These are phyloP conservation scores for Labroides dimidiatus DNA, from an alignment of 2,797 vertebrate genomes.

Conservation along the genomic window DNA sequence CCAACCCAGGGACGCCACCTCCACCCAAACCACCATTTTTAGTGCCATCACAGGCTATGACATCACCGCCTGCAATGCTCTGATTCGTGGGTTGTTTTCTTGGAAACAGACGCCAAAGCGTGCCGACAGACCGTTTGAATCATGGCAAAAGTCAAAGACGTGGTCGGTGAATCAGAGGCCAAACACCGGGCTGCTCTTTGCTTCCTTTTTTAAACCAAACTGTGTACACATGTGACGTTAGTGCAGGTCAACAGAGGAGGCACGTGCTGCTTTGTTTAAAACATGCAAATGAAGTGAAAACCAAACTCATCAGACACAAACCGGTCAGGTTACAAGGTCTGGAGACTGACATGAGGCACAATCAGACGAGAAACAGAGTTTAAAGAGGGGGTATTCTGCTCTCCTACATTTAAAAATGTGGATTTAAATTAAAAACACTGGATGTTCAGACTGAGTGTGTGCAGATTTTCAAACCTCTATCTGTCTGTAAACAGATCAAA, in stretches of 20 bases:
- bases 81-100: slow-evolving; percentile 6
- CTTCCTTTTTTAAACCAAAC: not conserved
- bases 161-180: slow-evolving; percentile 1
- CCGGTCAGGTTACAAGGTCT: not conserved
- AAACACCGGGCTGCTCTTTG: not conserved
- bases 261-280: slow-evolving; percentile 13
- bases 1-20: not conserved
- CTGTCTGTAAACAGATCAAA: too few species aligned
- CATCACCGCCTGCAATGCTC: not conserved
- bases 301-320: not conserved
- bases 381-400: not conserved
- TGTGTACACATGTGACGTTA: not conserved
- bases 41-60: not conserved
- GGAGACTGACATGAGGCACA: not conserved
- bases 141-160: not conserved
- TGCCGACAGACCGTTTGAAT: not conserved
- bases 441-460: too few species aligned
- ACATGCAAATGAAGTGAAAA: slow-evolving; percentile 30
- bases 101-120: not conserved
- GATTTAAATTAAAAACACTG: too few species aligned
- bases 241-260: not conserved
- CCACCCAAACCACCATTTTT: not conserved
- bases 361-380: not conserved
- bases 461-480: too few species aligned
- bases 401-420: too few species aligned